These are phyloP conservation scores for Saguinus midas DNA, from an alignment of 2,113 vertebrate species.

Conservation along the genomic window DNA sequence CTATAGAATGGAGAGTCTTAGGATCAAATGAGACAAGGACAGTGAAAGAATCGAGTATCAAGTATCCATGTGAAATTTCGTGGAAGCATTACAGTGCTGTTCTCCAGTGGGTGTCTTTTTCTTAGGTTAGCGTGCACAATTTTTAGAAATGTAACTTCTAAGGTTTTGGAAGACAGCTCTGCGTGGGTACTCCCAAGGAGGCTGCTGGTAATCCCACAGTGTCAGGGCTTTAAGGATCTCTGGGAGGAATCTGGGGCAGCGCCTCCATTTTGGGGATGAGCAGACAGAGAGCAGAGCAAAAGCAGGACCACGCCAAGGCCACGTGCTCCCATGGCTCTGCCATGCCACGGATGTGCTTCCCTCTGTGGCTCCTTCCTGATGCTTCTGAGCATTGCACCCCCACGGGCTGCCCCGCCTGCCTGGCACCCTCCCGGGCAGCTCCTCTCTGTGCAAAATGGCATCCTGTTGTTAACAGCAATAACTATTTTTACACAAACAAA, in stretches of 20 bases:
- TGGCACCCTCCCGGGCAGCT: fast-evolving
- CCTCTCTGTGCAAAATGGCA: neutral
- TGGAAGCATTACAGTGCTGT: fast-evolving
- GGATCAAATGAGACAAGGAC: too few species aligned
- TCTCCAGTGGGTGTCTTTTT: fast-evolving
- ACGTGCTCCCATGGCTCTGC: fast-evolving
- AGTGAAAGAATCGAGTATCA: fast-evolving
- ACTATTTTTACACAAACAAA: constrained; percentile 10
- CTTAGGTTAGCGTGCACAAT: fast-evolving
- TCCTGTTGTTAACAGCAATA: neutral
- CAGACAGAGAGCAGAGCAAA: fast-evolving
- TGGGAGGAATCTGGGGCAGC: fast-evolving
- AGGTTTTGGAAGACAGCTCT: fast-evolving
- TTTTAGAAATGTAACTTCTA: fast-evolving
- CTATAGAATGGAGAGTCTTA: fast-evolving
- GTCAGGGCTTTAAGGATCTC: fast-evolving
- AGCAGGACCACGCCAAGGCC: neutral
- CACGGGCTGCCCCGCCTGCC: neutral
- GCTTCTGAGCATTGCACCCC: fast-evolving
- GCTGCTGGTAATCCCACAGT: fast-evolving
- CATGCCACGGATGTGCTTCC: neutral
- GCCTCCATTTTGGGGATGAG: neutral
- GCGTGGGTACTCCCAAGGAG: fast-evolving
- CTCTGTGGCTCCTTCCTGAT: too few species aligned
- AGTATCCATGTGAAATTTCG: fast-evolving